phyloP scores from a whole-genome alignment of 2,797 vertebrate species.

The Coreius guichenoti region DNA sequence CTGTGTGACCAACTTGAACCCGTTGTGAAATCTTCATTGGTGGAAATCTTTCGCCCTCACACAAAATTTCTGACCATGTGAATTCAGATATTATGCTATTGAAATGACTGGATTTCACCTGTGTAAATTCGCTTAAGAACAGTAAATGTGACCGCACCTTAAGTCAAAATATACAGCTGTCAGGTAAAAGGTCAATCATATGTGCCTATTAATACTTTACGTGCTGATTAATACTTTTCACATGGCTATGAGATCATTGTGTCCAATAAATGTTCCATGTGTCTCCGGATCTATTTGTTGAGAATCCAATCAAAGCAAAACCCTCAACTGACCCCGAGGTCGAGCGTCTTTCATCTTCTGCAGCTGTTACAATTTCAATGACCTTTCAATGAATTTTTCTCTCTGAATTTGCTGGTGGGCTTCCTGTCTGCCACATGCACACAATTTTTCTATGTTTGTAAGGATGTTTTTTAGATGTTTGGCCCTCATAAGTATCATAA shows the following conservation, averaged over 20 bases:
- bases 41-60: no score
- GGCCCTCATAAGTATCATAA: neutral
- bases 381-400: neutral
- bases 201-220: no score
- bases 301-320: conserved; percentile 22
- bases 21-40: neutral
- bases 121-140: neutral
- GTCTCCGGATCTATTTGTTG: neutral
- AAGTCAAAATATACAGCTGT: neutral
- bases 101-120: neutral
- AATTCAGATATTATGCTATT: neutral
- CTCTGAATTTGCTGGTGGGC: neutral
- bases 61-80: neutral
- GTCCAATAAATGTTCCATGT: neutral
- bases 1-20: neutral
- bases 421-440: conserved; percentile 5
- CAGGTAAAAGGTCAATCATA: neutral
- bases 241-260: conserved; percentile 16
- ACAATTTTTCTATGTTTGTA: neutral
- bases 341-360: neutral
- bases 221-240: conserved; percentile 4
- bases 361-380: conserved; percentile 34
- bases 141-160: neutral
- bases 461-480: conserved; percentile 10
- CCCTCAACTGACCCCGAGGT: neutral